Evolutionary conservation across 37 sponge, comb jelly and placozoan genomes (phyloP), one percentile per base, ranked within the genome.

Genomic region (Tethya wilhelma): DNA sequence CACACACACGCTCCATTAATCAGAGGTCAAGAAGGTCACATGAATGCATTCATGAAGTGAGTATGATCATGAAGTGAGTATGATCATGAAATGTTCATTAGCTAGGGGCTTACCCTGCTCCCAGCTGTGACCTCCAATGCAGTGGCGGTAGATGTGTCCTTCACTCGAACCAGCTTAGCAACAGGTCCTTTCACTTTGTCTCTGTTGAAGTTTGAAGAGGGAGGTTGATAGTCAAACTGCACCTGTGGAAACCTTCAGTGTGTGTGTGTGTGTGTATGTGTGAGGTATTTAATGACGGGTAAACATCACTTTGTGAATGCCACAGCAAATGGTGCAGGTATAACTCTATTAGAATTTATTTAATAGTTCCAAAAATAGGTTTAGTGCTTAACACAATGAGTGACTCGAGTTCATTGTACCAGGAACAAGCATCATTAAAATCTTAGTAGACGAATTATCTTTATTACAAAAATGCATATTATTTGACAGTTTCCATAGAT

Each of bases 51-150:
- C 63, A 23, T 26, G 6, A 8, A 60, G 12, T 7, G 28, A 26
- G 28, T 7, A 8, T 26, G 63, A 60, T 60, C 63, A 60, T 60
- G 63, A n/a, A n/a, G n/a, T n/a, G n/a, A 26, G 59, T 28, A n/a
- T 28, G 59, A 4, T 14, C 59, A 58, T 14, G 59, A 28, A 28
- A 65, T 38, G 20, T 20, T 12, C 53, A 73, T 43, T 34, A 39
- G 1, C 38, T 56, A 14, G 25, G 6, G 26, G 11, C 79, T 66
- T 56, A 97, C 97, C 93, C 73, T 92, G 55, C 87, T 89, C 49
- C 96, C 96, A 63, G 97, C 97, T 38, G 95, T 73, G 12, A 97
- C 95, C 42, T 97, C 97, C 39, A 97, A 86, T n/a, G 97, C 95
- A 73, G 96, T 91, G 62, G 97, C 95, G 64, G 78, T 46, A 14